Evolutionary conservation across 2,113 vertebrate genomes (phyloP).

Genomic region (Spea bombifrons): DNA sequence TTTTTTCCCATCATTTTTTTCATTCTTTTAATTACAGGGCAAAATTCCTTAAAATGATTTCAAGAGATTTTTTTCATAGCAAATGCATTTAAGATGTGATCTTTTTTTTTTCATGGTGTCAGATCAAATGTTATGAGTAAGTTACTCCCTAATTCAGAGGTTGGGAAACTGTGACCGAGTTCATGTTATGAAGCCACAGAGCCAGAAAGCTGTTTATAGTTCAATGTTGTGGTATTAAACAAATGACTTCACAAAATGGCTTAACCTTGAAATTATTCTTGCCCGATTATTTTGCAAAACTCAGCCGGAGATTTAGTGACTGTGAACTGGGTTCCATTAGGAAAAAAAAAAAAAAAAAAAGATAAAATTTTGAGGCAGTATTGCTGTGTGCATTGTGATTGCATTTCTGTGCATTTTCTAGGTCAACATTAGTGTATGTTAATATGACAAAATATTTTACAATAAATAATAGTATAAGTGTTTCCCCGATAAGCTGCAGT

Average conservation of each 20-base stretch:
- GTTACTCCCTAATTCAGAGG: not conserved
- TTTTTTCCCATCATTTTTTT: not conserved
- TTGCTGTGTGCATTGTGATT: too few species aligned
- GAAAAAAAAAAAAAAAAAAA: too few species aligned
- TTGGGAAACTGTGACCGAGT: conserved; percentile 13
- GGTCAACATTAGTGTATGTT: too few species aligned
- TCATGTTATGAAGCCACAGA: conserved; percentile 17
- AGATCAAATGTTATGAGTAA: conserved; percentile 9
- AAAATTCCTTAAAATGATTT: not conserved
- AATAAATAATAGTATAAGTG: too few species aligned
- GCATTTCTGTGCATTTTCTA: too few species aligned
- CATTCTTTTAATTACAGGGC: conserved; percentile 13
- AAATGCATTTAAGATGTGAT: not conserved
- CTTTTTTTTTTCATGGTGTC: not conserved
- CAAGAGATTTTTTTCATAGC: not conserved
- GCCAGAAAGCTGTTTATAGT: conserved; percentile 1
- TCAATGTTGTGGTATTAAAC: conserved; percentile 4
- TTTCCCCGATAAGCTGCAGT: too few species aligned
- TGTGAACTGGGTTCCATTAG: too few species aligned
- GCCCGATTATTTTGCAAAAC: not conserved
- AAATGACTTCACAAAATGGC: not conserved
- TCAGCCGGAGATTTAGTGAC: too few species aligned
- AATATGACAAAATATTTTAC: too few species aligned
- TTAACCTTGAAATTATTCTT: conserved; percentile 13
- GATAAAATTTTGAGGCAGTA: too few species aligned